Evolutionary conservation across 2,113 vertebrate genomes (phyloP).

Genomic region (Rattus rattus): DNA sequence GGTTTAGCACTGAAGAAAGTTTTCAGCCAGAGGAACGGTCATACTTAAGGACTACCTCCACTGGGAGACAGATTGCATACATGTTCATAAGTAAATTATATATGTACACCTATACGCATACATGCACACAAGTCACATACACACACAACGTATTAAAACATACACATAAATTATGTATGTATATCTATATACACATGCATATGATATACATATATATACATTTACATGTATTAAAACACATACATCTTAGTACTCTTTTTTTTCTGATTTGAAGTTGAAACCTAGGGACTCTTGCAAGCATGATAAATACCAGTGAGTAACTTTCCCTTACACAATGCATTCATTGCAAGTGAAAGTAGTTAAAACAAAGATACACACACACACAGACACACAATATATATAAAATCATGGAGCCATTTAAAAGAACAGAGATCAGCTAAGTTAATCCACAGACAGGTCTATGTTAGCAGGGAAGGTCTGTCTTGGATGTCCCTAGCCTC

Average conservation of each 20-base stretch:
- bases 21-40: neutral
- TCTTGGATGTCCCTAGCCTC: constrained; percentile 16
- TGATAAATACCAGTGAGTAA: neutral
- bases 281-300: too few species aligned
- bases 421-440: constrained; percentile 55
- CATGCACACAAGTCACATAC: neutral
- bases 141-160: neutral
- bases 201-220: neutral
- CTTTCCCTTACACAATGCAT: neutral
- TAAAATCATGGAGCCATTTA: neutral
- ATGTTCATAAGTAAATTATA: neutral
- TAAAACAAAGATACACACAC: neutral
- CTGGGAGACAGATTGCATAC: neutral
- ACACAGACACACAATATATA: too few species aligned
- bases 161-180: neutral
- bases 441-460: constrained; percentile 46
- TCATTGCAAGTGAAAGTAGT: neutral
- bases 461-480: constrained; percentile 10
- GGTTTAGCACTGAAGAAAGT: neutral
- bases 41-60: neutral
- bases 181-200: neutral
- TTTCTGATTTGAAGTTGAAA: neutral
- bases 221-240: too few species aligned
- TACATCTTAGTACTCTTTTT: too few species aligned
- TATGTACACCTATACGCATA: neutral